These are phyloP conservation scores for Upupa epops DNA, from an alignment of 2,113 vertebrate genomes.

Conservation along the genomic window DNA sequence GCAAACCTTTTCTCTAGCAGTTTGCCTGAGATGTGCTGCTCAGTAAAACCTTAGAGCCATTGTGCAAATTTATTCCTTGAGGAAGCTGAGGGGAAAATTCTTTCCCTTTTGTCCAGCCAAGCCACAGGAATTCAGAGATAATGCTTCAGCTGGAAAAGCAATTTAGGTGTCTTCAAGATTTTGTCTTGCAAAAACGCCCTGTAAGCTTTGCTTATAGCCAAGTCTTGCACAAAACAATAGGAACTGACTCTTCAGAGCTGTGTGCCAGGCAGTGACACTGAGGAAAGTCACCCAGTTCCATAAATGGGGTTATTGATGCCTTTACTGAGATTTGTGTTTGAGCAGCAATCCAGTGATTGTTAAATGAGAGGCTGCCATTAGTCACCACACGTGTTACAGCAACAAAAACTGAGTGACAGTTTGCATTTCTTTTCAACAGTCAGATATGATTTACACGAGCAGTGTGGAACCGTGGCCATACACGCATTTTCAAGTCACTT, in stretches of 20 bases:
- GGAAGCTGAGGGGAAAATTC: background rate
- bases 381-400: background rate
- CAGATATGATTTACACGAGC: background rate
- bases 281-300: background rate
- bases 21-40: background rate
- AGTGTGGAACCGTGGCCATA: background rate
- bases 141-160: slow-evolving; percentile 28
- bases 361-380: background rate
- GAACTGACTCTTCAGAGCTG: background rate
- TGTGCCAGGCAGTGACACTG: slow-evolving; percentile 7
- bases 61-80: slow-evolving; percentile 19
- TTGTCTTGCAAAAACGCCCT: background rate
- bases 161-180: slow-evolving; percentile 7
- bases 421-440: background rate
- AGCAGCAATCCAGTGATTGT: background rate
- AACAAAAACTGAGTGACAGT: background rate
- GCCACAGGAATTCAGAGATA: slow-evolving; percentile 14
- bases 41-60: background rate
- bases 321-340: background rate
- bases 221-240: background rate
- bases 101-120: slow-evolving; percentile 23
- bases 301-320: slow-evolving; percentile 13
- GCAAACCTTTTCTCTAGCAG: background rate
- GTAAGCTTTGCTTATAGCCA: background rate
- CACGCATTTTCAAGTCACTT: slow-evolving; percentile 3